Conservation (phyloP, 2,888 invertebrate genomes). For the Dicyrtomina minuta region DNA sequence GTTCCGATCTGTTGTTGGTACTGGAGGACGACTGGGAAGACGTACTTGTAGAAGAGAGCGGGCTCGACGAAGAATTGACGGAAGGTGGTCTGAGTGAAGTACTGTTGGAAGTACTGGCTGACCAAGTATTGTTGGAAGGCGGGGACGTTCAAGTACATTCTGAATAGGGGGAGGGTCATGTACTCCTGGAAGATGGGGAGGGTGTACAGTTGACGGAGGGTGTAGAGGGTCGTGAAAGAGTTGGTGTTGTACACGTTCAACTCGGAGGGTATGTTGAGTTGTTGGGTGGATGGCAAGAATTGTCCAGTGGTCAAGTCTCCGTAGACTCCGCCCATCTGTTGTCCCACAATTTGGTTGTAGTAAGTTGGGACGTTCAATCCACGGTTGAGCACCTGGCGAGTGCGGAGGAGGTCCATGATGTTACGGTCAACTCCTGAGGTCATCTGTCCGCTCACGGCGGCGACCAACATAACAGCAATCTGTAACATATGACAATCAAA, state of each 20-base stretch:
- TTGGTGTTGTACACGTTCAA: too few species aligned
- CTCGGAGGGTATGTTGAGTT: conserved; percentile 19
- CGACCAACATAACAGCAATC: conserved; percentile 27
- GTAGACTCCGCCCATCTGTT: not conserved
- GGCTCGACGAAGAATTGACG: conserved; percentile 32
- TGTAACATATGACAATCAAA: too few species aligned
- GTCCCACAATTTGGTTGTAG: not conserved
- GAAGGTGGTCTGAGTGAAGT: conserved; percentile 35
- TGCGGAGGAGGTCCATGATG: conserved; percentile 6
- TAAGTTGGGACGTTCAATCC: not conserved
- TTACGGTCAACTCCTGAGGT: conserved; percentile 7
- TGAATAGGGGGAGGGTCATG: conserved; percentile 30
- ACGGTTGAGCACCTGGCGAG: not conserved
- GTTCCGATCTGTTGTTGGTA: too few species aligned
- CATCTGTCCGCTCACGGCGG: conserved; percentile 27
- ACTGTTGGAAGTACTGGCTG: conserved; percentile 33
- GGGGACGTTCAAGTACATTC: conserved; percentile 24
- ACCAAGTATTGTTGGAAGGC: conserved; percentile 32
- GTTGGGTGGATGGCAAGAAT: conserved; percentile 10
- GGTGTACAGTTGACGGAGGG: conserved; percentile 19
- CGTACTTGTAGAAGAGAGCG: conserved; percentile 38
- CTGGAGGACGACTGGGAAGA: conserved; percentile 29
- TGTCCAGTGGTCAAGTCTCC: not conserved
- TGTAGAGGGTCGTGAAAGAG: conserved; percentile 26
- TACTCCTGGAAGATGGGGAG: conserved; percentile 33